Evolutionary conservation across 2,797 vertebrate genomes (phyloP), one percentile per base, ranked within the genome.

Genomic region (Valencia hispanica): DNA sequence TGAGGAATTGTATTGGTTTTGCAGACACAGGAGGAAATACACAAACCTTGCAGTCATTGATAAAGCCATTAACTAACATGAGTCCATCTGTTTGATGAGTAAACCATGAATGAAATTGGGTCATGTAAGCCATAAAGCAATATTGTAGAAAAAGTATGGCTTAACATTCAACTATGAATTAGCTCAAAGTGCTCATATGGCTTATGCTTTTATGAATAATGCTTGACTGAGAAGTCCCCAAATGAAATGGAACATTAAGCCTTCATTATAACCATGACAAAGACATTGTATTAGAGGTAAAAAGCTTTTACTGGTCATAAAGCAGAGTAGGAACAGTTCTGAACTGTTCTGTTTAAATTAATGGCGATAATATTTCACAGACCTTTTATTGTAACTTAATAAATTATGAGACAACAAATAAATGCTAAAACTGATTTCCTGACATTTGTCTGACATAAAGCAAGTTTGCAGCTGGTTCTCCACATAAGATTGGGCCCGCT

Each of bases 321-420:
- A 87, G 74, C 78, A 75, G 59, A 80, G 48, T 50, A 34, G 36
- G 30, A 82, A 45, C 81, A 90, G 76, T 80, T 70, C 51, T 79
- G 68, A 65, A 22, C 34, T 18, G 73, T 74, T 39, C 32, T 66
- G 76, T 59, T 36, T 59, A 70, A 86, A 84, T 71, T 76, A 81
- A 47, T 81, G 71, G 75, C 18, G 55, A 30, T 30, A 41, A 59
- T 81, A 72, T 80, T 81, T 78, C 78, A 85, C 36, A 75, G 55
- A 87, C 73, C 72, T 86, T 86, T 85, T 79, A 75, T 75, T 78
- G 68, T 78, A 75, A 87, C 81, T 63, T 71, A 61, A 82, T 69
- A 71, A 43, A 69, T 80, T 72, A 86, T 79, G 53, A 72, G 57
- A 83, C 32, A 73, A 59, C 45, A 61, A 72, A 53, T 77, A 75